Base-by-base conservation (phyloP, 53 echinoderm and acorn worm species). In the Paelopatides confundens region DNA sequence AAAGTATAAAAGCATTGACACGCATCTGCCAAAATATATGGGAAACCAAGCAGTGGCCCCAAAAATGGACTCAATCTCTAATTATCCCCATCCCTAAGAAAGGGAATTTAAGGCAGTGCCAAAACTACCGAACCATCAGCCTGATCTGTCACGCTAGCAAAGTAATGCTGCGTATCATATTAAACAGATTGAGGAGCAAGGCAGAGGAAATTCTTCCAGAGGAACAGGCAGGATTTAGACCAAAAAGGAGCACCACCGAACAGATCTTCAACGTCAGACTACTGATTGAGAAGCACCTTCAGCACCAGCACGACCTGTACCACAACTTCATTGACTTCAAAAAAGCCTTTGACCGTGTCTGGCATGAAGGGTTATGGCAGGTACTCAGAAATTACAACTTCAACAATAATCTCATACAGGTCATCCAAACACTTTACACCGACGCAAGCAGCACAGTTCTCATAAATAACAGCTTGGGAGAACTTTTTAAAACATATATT, bases 221-320 rank as follows among this genome's bases (percentile, higher is more conserved):
- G 15, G 64, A 84, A 62, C 84, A 84, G 35, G 37, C 65, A 36
- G 65, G 63, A 24, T 84, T 84, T 14, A 8, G 84, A 17, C 13
- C 17, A 84, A 33, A 33, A 17, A 24, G 84, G 2, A 40, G 84
- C 31, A 84, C 85, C 29, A 58, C 62, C 68, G 87, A 91, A 67
- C 91, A 87, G 58, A 91, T 71, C 35, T 33, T 82, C 31, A 91
- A 91, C 32, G 35, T 87, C 6, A 77, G 82, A 17, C 63, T 82
- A 29, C 58, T 91, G 21, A 68, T 65, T 21, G 91, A 86, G 69
- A 90, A 90, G 62, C 49, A 79, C 66, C 35, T 29, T 6, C 78
- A 65, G 14, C 87, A 90, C 54, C 87, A 87, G 43, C 43, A 69
- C 21, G 21, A 51, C n/a, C 46, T 87, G 4, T 87, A 58, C 46